A percentile compares a stretch with the other conserved stretches of the same genome.
These are phyloP conservation scores for Eupithecia subfuscata DNA, from an alignment of 2,888 invertebrate genomes.

Conservation along the genomic window DNA sequence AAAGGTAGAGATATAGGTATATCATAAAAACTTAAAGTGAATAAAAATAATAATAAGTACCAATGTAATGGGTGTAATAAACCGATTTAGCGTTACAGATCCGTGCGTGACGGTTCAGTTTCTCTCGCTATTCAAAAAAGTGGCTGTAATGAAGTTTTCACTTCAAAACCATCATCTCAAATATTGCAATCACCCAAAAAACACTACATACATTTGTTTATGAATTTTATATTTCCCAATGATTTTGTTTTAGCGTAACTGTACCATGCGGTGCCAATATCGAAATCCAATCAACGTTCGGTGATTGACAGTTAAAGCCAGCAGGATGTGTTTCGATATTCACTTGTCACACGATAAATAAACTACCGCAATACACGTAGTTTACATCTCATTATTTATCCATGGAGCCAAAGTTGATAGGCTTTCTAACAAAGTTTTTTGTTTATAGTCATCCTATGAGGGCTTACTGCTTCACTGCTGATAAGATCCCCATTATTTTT, in stretches of 20 bases:
- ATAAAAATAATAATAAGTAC: too few species aligned
- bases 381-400: not conserved
- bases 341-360: conserved; percentile 43
- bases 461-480: not conserved
- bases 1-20: too few species aligned
- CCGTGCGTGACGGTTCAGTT: not conserved
- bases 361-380: conserved; percentile 24
- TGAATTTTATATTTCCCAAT: conserved; percentile 19
- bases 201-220: not conserved
- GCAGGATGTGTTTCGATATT: conserved; percentile 54
- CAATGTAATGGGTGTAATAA: too few species aligned
- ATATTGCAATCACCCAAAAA: not conserved
- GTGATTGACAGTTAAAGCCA: conserved; percentile 72
- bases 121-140: not conserved
- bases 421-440: not conserved
- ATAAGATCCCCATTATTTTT: not conserved
- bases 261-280: conserved; percentile 58
- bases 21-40: too few species aligned
- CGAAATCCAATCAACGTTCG: conserved; percentile 74
- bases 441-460: not conserved
- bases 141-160: not conserved
- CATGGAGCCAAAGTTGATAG: not conserved
- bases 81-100: not conserved
- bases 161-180: not conserved
- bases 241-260: conserved; percentile 24